Base-by-base conservation (phyloP, 2,113 vertebrate species). In the Petrocephalus microphthalmus region DNA sequence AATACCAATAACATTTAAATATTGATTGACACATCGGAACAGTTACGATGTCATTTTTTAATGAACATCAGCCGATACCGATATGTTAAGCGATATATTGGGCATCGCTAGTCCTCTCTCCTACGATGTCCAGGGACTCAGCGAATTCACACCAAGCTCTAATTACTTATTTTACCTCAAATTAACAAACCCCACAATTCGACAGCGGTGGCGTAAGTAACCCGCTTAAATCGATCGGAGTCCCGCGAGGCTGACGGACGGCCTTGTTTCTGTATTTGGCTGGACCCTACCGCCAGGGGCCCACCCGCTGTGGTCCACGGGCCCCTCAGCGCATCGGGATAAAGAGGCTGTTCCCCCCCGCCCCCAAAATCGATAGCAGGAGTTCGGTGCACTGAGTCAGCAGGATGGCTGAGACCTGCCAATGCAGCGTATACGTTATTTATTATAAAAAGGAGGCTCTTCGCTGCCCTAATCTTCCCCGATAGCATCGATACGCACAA, bases 361-460 rank as follows among this genome's bases (percentile, higher is more conserved):
- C 93, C 94, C 94, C 87, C n/a, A n/a, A 94, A 94, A 93, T 94
- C 89, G 78, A 93, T 94, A 92, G 92, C 89, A 86, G 85, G 60
- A 87, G 51, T 67, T 3, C 56, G 15, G 42, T 49, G 56, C 20
- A 8, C 11, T 51, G 42, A 60, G 33, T 56, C 84, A 42, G 71
- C n/a, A 87, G 83, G 51, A 84, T 22, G 47, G 56, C 13, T 20
- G 89, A 86, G 89, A 81, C 60, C 74, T 53, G 86, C 86, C 56
- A 86, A 74, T 60, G 56, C 49, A 17, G 74, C 64, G 86, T 90
- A 53, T 60, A 19, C 64, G 82, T 90, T 85, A 90, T 89, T 89
- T 87, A 90, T 89, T 89, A 90, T 53, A 74, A 49, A 74, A 74
- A 54, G 84, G 74, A 19, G 74, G 54, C 85, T 84, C 52, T 54